Base-by-base conservation (phyloP, 2,888 invertebrate species). In the Carcina quercana region DNA sequence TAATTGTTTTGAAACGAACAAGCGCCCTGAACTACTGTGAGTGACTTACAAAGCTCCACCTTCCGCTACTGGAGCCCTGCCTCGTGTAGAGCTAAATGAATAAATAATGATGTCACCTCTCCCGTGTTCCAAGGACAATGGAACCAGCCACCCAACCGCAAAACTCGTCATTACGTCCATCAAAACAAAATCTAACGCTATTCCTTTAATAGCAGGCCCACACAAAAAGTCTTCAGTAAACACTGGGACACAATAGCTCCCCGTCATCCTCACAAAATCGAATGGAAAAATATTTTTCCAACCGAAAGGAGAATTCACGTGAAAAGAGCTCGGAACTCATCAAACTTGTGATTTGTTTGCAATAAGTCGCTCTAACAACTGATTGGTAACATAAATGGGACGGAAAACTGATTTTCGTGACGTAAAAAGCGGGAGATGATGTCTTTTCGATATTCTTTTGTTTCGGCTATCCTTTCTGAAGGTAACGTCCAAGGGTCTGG, bases 281-380 rank as follows among this genome's bases (percentile, higher is more conserved):
- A 20, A 25, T n/a, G 20, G 20, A 12, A 31, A 33, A 35, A 34
- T 34, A 34, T 30, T 34, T 34, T 31, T 34, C 28, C 34, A n/a
- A 30, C 27, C 8, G 13, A 14, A 24, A 36, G 32, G 28, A 54
- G 50, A 49, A 52, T 53, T 48, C 48, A 43, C 42, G 38, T 28
- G 37, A 29, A 47, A 39, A 41, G 32, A 33, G 25, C 32, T 32
- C 6, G 30, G 46, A 65, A 59, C 56, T 66, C 59, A 59, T 63
- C 60, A 55, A 66, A 65, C 37, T 69, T 64, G 49, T 52, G 61
- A 63, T 63, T 65, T 59, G 54, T 67, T 66, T 50, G 47, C 42
- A 28, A 40, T 42, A 45, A 40, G 29, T 33, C 34, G 30, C 30
- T 37, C 30, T 38, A 40, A 37, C 40, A 50, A 47, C 53, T 61